Evolutionary conservation across 2,797 vertebrate species (phyloP).

Genomic region (Pteronotus mesoamericanus): DNA sequence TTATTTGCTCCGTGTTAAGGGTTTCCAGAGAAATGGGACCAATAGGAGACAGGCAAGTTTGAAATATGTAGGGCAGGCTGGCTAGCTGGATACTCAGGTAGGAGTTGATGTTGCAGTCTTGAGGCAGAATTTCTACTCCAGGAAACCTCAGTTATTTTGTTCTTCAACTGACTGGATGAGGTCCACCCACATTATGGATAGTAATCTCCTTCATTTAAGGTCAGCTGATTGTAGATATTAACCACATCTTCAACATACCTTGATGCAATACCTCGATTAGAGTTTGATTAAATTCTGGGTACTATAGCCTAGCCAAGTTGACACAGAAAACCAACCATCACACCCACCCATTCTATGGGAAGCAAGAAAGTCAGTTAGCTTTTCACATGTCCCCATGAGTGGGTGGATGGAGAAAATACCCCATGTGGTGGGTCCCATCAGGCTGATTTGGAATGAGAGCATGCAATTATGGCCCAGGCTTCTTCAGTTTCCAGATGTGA

Average conservation of each 20-base stretch:
- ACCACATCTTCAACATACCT: neutral
- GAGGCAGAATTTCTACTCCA: neutral
- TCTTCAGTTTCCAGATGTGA: neutral
- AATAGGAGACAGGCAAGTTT: neutral
- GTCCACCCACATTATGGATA: neutral
- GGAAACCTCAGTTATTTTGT: neutral
- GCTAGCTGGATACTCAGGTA: neutral
- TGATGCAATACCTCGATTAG: neutral
- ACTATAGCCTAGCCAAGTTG: neutral
- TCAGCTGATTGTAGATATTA: neutral
- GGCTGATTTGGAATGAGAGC: neutral
- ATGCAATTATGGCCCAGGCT: neutral
- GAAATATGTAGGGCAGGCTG: neutral
- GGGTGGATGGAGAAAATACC: neutral
- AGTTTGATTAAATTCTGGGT: neutral
- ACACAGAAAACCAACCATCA: neutral
- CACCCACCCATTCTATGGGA: neutral
- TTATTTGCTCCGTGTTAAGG: neutral
- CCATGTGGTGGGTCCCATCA: too few species aligned
- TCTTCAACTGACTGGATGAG: neutral
- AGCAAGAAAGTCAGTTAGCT: neutral
- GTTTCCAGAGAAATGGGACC: neutral
- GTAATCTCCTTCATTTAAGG: neutral
- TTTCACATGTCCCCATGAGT: neutral
- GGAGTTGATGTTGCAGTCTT: neutral